Percentiles rank a stretch among this genome's conserved stretches.
Evolutionary conservation across 2,797 vertebrate genomes (phyloP).

Genomic region (Antrozous pallidus): DNA sequence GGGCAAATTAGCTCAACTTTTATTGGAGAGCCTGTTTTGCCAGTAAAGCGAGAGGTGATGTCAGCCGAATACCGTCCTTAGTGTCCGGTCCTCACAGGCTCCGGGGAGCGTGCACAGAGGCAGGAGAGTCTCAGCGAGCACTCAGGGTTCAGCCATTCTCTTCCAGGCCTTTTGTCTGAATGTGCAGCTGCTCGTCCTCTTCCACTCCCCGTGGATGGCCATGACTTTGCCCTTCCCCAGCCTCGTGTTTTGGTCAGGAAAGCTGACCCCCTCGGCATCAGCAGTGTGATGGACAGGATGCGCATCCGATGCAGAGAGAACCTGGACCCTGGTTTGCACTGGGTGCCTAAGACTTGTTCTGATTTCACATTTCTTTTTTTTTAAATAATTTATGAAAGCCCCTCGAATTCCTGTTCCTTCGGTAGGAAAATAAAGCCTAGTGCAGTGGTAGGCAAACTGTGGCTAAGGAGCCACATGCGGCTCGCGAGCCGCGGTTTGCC

Average conservation of each 20-base stretch:
- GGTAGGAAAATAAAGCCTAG: not conserved
- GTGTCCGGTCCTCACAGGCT: not conserved
- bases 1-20: not conserved
- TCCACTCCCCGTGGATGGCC: no score
- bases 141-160: not conserved
- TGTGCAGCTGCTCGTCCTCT: not conserved
- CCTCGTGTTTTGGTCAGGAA: not conserved
- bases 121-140: not conserved
- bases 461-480: no score
- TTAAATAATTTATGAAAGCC: not conserved
- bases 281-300: no score
- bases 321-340: not conserved
- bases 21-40: not conserved
- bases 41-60: not conserved
- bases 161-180: not conserved
- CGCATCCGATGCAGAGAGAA: rapidly evolving
- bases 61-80: not conserved
- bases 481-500: no score
- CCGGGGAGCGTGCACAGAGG: rapidly evolving
- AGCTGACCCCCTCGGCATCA: no score
- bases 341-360: not conserved
- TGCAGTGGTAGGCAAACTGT: no score
- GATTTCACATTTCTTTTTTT: not conserved
- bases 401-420: not conserved
- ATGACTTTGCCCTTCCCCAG: not conserved